A percentile compares a stretch with the other conserved stretches of the same genome.
These are phyloP conservation scores for Oxyteleia sp. DNA, from an alignment of 2,888 invertebrate genomes.

Conservation along the genomic window DNA sequence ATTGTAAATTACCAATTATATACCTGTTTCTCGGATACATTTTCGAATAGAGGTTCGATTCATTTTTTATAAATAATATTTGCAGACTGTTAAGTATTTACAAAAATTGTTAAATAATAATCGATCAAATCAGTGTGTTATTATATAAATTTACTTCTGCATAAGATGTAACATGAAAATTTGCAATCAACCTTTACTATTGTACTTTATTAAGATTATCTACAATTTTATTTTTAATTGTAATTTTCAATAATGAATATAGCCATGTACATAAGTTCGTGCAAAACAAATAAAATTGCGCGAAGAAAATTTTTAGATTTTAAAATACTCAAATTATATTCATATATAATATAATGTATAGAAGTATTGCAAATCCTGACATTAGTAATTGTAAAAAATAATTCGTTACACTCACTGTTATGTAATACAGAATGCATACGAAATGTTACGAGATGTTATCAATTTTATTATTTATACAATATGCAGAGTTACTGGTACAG, in stretches of 20 bases:
- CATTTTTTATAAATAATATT: too few relatives aligned
- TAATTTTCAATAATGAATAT: constrained; percentile 60
- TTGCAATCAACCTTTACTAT: too few relatives aligned
- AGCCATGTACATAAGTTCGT: constrained; percentile 67
- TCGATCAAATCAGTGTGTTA: too few relatives aligned
- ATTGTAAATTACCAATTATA: constrained; percentile 58
- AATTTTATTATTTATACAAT: constrained; percentile 53
- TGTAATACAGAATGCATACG: constrained; percentile 22
- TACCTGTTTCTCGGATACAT: too few relatives aligned
- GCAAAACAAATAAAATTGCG: constrained; percentile 35
- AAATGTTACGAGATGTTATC: constrained; percentile 40
- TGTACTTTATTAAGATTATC: constrained; percentile 3
- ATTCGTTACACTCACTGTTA: constrained; percentile 47
- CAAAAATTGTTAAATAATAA: too few relatives aligned
- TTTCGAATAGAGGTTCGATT: too few relatives aligned
- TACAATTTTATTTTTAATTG: constrained; percentile 22
- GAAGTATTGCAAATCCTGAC: constrained; percentile 27
- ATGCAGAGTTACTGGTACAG: constrained; percentile 19
- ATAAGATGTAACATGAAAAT: too few relatives aligned
- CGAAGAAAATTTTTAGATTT: constrained; percentile 51
- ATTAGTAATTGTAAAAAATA: constrained; percentile 17
- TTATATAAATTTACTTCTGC: too few relatives aligned
- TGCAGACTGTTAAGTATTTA: too few relatives aligned
- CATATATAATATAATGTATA: constrained; percentile 50
- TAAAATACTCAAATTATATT: constrained; percentile 58